A percentile compares a stretch with the other conserved stretches of the same genome.
Evolutionary conservation across 37 sponge, comb jelly and placozoan species (phyloP).

Genomic region (Axinella damicornis): DNA sequence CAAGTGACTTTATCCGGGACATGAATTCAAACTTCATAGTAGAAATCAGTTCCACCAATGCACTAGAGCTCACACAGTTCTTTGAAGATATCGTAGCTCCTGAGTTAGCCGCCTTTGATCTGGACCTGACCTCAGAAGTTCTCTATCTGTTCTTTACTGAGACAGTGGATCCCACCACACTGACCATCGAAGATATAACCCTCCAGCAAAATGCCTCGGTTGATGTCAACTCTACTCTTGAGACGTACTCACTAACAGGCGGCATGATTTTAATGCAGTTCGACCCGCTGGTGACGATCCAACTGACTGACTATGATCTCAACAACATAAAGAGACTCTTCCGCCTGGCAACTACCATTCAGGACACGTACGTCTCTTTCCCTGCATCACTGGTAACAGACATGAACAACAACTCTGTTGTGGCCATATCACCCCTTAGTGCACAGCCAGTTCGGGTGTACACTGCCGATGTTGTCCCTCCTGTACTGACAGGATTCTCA

Average conservation of each 20-base stretch:
- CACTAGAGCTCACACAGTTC: constrained; percentile 19
- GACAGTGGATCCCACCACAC: constrained; percentile 58
- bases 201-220: constrained; percentile 47
- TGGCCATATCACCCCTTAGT: constrained; percentile 16
- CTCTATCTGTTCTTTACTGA: constrained; percentile 71
- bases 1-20: constrained; percentile 62
- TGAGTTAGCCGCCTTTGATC: constrained; percentile 40
- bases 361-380: constrained; percentile 66
- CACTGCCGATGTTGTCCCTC: constrained; percentile 49
- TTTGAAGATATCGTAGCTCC: constrained; percentile 55
- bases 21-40: constrained; percentile 54
- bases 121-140: constrained; percentile 74
- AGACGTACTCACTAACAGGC: constrained; percentile 63
- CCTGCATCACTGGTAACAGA: constrained; percentile 49
- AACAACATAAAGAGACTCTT: constrained; percentile 67
- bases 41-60: constrained; percentile 4
- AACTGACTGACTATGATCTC: constrained; percentile 51
- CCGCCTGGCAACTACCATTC: constrained; percentile 61
- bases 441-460: constrained; percentile 60
- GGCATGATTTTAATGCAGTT: constrained; percentile 43
- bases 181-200: constrained; percentile 48
- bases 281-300: constrained; percentile 37
- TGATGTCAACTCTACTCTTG: background rate
- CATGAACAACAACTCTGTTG: constrained; percentile 73
- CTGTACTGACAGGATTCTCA: constrained; percentile 51